Percentiles rank a stretch among this genome's conserved stretches.
Conservation (phyloP, 2,797 vertebrate genomes). For the Aphelocoma californica region DNA sequence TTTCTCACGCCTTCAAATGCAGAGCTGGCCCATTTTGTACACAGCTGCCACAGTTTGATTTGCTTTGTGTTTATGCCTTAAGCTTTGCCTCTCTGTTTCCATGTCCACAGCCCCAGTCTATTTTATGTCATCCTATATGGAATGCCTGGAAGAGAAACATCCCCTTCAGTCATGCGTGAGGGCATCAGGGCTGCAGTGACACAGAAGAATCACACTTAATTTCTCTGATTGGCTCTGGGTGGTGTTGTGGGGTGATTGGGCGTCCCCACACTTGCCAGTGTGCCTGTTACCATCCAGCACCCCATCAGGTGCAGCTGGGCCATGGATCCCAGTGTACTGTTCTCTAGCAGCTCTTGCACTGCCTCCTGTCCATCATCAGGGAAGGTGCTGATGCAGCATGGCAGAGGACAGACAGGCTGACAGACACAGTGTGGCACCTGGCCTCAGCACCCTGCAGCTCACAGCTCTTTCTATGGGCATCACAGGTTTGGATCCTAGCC, state of each 20-base stretch:
- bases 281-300: neutral
- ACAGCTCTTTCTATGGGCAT: neutral
- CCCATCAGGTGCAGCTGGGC: neutral
- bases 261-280: fast-evolving
- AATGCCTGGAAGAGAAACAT: neutral
- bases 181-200: neutral
- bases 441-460: neutral
- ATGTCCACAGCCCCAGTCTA: neutral
- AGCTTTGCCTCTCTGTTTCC: constrained; percentile 32
- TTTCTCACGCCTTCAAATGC: constrained; percentile 38
- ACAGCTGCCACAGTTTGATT: constrained; percentile 32
- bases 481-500: neutral
- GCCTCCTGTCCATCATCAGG: neutral
- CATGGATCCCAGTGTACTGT: fast-evolving
- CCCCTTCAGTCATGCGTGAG: neutral
- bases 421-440: neutral
- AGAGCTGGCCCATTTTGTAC: constrained; percentile 15
- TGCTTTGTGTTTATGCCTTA: constrained; percentile 46
- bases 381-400: neutral
- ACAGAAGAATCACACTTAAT: neutral
- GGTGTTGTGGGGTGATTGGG: neutral
- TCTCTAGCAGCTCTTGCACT: neutral
- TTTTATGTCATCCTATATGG: neutral
- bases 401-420: constrained; percentile 8
- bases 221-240: neutral